These are phyloP conservation scores for Lasioglossum oenotherae DNA, from an alignment of 2,888 invertebrate genomes.

Conservation along the genomic window DNA sequence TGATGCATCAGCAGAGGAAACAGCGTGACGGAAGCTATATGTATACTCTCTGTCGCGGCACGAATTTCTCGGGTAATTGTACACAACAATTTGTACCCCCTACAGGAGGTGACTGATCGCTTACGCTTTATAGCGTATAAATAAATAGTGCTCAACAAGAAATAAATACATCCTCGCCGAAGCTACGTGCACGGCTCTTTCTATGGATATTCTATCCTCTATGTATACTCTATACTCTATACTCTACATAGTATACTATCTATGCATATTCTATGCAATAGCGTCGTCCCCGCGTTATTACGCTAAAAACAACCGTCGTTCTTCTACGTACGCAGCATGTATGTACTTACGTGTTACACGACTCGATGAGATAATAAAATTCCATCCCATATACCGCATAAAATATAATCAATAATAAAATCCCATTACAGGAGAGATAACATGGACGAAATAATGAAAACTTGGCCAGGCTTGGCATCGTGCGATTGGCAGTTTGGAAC, in stretches of 20 bases:
- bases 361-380: background rate
- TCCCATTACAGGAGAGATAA: background rate
- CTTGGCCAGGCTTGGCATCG: background rate
- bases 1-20: background rate
- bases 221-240: background rate
- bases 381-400: background rate
- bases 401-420: slow-evolving; percentile 1
- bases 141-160: slow-evolving; percentile 64
- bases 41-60: background rate
- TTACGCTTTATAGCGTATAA: slow-evolving; percentile 33
- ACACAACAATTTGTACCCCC: slow-evolving; percentile 10
- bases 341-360: background rate
- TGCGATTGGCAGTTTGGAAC: background rate
- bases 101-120: background rate
- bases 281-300: background rate
- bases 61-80: slow-evolving; percentile 14
- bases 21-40: background rate
- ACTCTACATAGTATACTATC: too few relatives aligned
- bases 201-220: background rate
- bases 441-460: slow-evolving; percentile 51
- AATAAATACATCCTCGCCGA: slow-evolving; percentile 60
- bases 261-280: background rate
- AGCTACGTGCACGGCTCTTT: slow-evolving; percentile 15
- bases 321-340: background rate
- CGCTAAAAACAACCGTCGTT: slow-evolving; percentile 18